Base-by-base conservation (phyloP, 2,113 vertebrate species). In the Xiphophorus hellerii region DNA sequence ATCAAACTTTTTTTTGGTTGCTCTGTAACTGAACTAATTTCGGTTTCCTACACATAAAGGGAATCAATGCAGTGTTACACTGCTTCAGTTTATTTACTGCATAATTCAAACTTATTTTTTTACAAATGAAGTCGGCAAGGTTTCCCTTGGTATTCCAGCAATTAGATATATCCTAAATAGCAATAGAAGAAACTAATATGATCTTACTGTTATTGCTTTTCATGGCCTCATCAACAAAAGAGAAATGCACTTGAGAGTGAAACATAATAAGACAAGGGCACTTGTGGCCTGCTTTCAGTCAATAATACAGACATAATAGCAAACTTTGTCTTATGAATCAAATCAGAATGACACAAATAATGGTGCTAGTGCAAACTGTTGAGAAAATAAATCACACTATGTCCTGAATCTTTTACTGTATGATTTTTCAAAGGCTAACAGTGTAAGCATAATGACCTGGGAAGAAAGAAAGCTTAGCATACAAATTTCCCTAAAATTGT, bases 131-230 rank as follows among this genome's bases (percentile, higher is more conserved):
- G 69, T 63, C 73, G 65, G 66, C 69, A 71, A 71, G 62, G 78
- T 82, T 85, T 82, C 84, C 80, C 85, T 42, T 20, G 88, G 82
- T 68, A 84, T 82, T 88, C 76, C 75, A 73, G 78, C 84, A 83
- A 87, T 87, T 88, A 86, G 63, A 85, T 81, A 76, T 69, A 69
- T 81, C 68, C 73, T 80, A 87, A 89, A 92, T 73, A 80, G 83
- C 78, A 75, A 75, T 75, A 60, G 83, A 87, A 88, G 78, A 76
- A 80, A 70, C 75, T 86, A 91, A 88, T 88, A 84, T 80, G 75
- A 89, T 85, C 82, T 83, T 84, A 85, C 82, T 75, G 83, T 90
- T 92, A 92, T 93, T 92, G 89, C 83, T 91, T 88, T 90, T 87
- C 82, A 25, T 88, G 76, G 83, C 78, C 87, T 88, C 73, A 85